Base-by-base conservation (phyloP, 2,888 invertebrate species). In the Drosophila tripunctata region DNA sequence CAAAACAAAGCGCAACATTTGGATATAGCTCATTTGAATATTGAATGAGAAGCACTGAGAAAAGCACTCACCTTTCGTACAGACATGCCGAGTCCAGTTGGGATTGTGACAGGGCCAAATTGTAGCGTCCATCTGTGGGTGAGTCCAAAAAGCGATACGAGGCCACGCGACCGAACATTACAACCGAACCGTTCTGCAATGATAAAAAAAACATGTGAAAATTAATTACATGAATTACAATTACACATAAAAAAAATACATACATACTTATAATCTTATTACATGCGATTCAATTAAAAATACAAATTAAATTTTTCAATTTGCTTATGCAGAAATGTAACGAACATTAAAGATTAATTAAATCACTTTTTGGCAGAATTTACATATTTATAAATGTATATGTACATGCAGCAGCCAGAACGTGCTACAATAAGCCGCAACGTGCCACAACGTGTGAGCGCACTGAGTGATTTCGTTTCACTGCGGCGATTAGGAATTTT, bases 101-200 rank as follows among this genome's bases (percentile, higher is more conserved):
- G 33, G 94, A 94, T 79, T 95, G 95, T 44, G 95, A 94, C 63
- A 96, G 94, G 88, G 96, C 94, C 81, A 95, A 93, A 89, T 96
- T 94, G 84, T 95, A 94, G 76, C 96, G 93, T 78, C 94, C 96
- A 91, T 96, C 96, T 71, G 95, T 95, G 57, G 94, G 94, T 21
- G 96, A 96, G 91, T 97, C 96, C 84, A 96, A 93, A 92, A 96
- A 96, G 78, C 96, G 94, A 92, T 96, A 96, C 35, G 96, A 96
- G 85, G 96, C 96, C 84, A 96, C 95, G 76, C 96, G 94, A 47
- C 96, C 96, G 91, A 97, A 96, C 93, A 96, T 96, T 61, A 96
- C 94, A 72, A 96, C 93, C 80, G 95, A 95, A 67, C 96, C 96
- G 92, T 96, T 96, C 94, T 95, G 92, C 21, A 38, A 44, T 52